Conservation (phyloP, 2,888 invertebrate genomes). For the Petrophora chlorosata region DNA sequence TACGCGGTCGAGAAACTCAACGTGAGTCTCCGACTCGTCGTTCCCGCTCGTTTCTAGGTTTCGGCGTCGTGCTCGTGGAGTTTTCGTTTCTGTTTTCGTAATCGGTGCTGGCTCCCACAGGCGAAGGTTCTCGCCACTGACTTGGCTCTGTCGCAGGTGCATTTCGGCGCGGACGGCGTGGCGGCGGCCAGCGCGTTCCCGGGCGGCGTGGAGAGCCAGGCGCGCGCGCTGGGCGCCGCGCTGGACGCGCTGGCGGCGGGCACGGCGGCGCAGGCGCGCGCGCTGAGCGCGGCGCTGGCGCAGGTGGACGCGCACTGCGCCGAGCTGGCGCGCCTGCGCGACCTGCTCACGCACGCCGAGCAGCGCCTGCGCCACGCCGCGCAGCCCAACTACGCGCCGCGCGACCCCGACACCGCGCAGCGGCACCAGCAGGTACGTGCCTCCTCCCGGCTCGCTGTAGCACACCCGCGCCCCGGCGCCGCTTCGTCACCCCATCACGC, state of each 20-base stretch:
- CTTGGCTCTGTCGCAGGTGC: conserved; percentile 87
- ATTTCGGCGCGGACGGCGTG: conserved; percentile 94
- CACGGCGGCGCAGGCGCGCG: conserved; percentile 86
- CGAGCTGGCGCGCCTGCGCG: conserved; percentile 92
- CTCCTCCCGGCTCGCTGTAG: conserved; percentile 41
- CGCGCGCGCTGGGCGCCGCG: conserved; percentile 87
- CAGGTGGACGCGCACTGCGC: conserved; percentile 95
- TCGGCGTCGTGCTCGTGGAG: not conserved
- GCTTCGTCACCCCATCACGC: conserved; percentile 51
- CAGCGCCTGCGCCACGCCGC: conserved; percentile 92
- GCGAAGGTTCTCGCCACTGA: no score
- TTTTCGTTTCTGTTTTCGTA: no score
- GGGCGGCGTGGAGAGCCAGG: conserved; percentile 87
- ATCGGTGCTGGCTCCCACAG: no score
- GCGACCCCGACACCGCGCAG: conserved; percentile 91
- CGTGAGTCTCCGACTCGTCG: conserved; percentile 76
- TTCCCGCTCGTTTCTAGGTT: no score
- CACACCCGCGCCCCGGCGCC: conserved; percentile 49
- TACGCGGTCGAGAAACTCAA: conserved; percentile 95
- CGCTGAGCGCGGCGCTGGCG: conserved; percentile 89
- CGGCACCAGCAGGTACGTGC: conserved; percentile 94
- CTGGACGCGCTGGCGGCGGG: conserved; percentile 86
- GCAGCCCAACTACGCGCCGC: conserved; percentile 92
- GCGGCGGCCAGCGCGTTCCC: conserved; percentile 89
- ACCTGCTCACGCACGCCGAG: conserved; percentile 93